Base-by-base conservation (phyloP, 2,797 vertebrate species). In the Pseudochromis fuscus region DNA sequence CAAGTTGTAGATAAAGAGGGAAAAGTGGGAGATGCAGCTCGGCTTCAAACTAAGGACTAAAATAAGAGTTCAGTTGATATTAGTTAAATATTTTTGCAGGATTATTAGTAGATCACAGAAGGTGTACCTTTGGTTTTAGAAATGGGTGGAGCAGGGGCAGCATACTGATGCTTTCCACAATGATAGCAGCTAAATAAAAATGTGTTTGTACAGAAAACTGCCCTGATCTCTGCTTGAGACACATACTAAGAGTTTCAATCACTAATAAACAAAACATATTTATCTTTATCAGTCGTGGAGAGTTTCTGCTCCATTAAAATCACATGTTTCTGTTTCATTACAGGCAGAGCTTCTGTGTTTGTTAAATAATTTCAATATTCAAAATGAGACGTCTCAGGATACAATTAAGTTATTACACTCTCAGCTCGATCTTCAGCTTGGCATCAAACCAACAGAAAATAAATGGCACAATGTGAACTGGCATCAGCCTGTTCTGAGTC, bases 341-440 rank as follows among this genome's bases (percentile, higher is more conserved):
- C 21, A 51, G 76, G 66, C 37, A 75, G 40, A 42, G 77, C 77
- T 78, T 72, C 78, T 76, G 77, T 77, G 79, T 82, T 85, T 84
- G 49, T 24, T 27, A 42, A 23, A 69, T 62, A 60, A 53, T 33
- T 30, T 73, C 73, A 85, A 83, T 70, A 79, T 62, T 69, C 35
- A 49, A 42, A 68, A 56, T 38, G 6, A 21, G 21, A 49, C 15
- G 6, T 50, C 33, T 68, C 12, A 15, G 35, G 73, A 73, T 49
- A 59, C 3, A 79, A 23, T 38, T 23, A 63, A 78, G 64, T 66
- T 69, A 68, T 45, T 75, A 11, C 10, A 19, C 21, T 72, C 50
- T 55, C 27, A 19, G n/a, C n/a, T n/a, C n/a, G n/a, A n/a, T n/a
- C n/a, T n/a, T n/a, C n/a, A 63, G 28, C 58, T 59, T 65, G 55